Conservation (phyloP, 2,113 vertebrate genomes). For the Melierax canorus region DNA sequence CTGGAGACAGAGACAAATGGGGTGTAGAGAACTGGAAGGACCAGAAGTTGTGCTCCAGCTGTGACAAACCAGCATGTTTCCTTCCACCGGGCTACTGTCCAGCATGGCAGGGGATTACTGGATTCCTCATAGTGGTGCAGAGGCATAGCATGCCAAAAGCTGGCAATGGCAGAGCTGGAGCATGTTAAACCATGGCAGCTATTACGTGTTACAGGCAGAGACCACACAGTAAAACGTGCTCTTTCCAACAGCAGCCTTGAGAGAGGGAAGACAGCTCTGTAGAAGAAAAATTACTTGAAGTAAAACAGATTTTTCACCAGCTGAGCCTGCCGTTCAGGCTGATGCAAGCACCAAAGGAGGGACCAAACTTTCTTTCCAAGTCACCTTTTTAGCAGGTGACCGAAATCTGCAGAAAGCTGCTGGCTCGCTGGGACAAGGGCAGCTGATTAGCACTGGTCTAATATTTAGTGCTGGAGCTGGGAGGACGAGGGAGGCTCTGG, state of each 20-base stretch:
- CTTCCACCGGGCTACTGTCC: neutral
- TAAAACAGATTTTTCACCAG: neutral
- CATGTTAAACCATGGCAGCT: neutral
- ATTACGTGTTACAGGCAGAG: neutral
- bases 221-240: neutral
- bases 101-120: neutral
- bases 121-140: neutral
- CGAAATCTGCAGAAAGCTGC: neutral
- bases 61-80: neutral
- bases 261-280: neutral
- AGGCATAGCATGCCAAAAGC: neutral
- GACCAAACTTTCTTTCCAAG: neutral
- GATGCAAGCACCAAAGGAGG: neutral
- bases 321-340: neutral
- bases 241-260: neutral
- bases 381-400: neutral
- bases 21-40: neutral
- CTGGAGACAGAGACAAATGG: neutral
- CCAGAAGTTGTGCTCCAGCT: neutral
- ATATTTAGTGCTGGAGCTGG: neutral
- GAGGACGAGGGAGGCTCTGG: neutral
- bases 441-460: neutral
- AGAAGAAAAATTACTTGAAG: neutral
- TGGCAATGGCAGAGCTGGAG: neutral
- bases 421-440: neutral